These are phyloP conservation scores for Nothobranchius furzeri DNA, from an alignment of 2,113 vertebrate genomes.

Conservation along the genomic window DNA sequence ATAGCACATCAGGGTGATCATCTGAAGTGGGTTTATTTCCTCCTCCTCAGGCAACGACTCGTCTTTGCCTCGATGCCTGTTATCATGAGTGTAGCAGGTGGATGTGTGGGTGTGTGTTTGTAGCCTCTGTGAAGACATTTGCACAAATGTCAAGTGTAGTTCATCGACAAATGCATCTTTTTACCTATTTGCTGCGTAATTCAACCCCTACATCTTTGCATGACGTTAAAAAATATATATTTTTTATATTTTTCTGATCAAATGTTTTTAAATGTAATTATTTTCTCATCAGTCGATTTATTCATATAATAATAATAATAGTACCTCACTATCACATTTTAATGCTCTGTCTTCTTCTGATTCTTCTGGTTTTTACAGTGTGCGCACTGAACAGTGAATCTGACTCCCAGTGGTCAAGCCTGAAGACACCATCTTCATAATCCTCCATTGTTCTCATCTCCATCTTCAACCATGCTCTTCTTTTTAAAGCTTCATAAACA, in stretches of 20 bases:
- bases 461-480: constrained; percentile 8
- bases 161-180: constrained; percentile 43
- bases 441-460: constrained; percentile 22
- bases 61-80: too few species aligned
- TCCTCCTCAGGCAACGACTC: constrained; percentile 15
- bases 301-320: not conserved
- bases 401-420: constrained; percentile 36
- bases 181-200: constrained; percentile 13
- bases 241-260: not conserved
- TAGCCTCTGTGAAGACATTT: constrained; percentile 5
- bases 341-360: not conserved
- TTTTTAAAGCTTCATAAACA: constrained; percentile 14
- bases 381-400: constrained; percentile 17
- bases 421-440: constrained; percentile 41
- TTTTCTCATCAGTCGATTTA: too few species aligned
- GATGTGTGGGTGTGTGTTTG: too few species aligned
- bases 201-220: constrained; percentile 13
- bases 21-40: constrained; percentile 17
- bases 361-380: constrained; percentile 2
- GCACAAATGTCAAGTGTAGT: constrained; percentile 39
- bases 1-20: constrained; percentile 12
- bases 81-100: constrained; percentile 42
- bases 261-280: not conserved
- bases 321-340: not conserved
- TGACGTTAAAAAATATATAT: not conserved